Conservation (phyloP, 2,888 invertebrate species). For the Heliconius cydno region DNA sequence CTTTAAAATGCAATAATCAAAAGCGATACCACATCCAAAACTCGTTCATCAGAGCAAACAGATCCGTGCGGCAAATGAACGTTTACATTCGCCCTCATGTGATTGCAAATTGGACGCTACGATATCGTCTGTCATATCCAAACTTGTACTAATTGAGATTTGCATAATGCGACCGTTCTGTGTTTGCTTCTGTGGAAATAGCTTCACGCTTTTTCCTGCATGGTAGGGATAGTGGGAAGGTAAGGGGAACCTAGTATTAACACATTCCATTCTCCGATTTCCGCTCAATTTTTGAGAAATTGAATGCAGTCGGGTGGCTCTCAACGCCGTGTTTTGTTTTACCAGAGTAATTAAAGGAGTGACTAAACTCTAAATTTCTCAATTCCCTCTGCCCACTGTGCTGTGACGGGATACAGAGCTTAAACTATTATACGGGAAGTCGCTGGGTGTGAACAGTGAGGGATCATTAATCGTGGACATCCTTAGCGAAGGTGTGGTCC, state of each 20-base stretch:
- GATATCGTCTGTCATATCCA: conserved; percentile 50
- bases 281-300: background rate
- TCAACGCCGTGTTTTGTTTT: background rate
- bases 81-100: conserved; percentile 51
- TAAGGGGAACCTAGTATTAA: background rate
- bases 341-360: background rate
- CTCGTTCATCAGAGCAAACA: conserved; percentile 21
- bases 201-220: background rate
- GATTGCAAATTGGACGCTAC: conserved; percentile 54
- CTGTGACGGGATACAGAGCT: background rate
- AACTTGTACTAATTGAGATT: conserved; percentile 49
- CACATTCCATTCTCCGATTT: background rate
- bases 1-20: background rate
- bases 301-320: background rate
- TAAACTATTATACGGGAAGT: too few species aligned
- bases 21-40: conserved; percentile 9
- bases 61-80: conserved; percentile 49
- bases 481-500: too few species aligned
- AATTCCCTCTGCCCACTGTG: too few species aligned
- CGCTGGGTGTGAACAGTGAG: too few species aligned
- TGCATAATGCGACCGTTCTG: conserved; percentile 38
- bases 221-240: too few species aligned
- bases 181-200: background rate
- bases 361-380: background rate
- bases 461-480: too few species aligned